Evolutionary conservation across 2,888 invertebrate genomes (phyloP), one percentile per base, ranked within the genome.

Genomic region (Orchesellides sinensis): DNA sequence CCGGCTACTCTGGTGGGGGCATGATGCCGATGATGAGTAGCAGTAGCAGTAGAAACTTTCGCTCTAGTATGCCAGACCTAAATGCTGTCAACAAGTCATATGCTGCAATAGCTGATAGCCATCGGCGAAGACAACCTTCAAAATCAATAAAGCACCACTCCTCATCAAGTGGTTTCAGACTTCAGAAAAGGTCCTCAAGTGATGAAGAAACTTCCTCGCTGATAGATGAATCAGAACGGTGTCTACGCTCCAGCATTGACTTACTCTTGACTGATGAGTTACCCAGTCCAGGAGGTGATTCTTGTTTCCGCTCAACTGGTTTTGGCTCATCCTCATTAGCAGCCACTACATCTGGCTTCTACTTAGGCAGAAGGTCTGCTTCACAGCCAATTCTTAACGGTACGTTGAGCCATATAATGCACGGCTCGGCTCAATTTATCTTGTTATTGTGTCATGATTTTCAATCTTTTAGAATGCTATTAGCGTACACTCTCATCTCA

Each of bases 161-260:
- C 47, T 61, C 56, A 45, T 54, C 66, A 14, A 56, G 79, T 52
- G 82, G 81, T 21, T 77, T 74, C 14, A 47, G 78, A 14, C 73
- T 85, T 5, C 83, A 84, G 23, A 88, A 88, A 73, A 82, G 86
- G 59, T 86, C 86, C 5, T 88, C 87, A 10, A 86, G 86, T 54
- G 88, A 88, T 77, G 88, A 88, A 61, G 88, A 88, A 79, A 88
- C 88, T 29, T 86, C 86, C n/a, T 87, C 87, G 10, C 66, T 88
- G 32, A 88, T 88, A 59, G 86, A 87, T 78, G 88, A 88, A 68
- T 86, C 86, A 12, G 88, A 88, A 40, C 59, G 83, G 27, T 83
- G 83, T 81, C 81, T 88, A 1, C 83, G 88, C 6, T 88, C 88
- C n/a, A 86, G 86, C 74, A 88, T 88, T 79, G 88, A 88, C 79